A percentile compares a stretch with the other conserved stretches of the same genome.
Evolutionary conservation across 2,113 vertebrate genomes (phyloP).

Genomic region (Agapornis roseicollis): DNA sequence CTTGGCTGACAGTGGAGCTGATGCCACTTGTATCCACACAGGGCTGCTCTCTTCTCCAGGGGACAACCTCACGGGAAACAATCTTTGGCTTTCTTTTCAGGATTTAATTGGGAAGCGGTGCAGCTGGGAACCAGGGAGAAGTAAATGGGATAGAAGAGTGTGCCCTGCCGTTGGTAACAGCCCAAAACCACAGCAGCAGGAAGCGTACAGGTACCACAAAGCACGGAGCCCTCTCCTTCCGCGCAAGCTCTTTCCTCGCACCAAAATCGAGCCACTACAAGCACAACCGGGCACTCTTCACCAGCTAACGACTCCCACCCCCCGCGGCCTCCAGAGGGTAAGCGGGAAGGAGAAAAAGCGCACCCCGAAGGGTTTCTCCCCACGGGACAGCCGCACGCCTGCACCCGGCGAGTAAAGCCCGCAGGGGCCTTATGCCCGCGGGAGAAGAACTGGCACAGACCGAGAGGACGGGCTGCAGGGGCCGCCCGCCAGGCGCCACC

Average conservation of each 20-base stretch:
- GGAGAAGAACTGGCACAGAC: too few species aligned
- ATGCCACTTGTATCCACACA: rapidly evolving
- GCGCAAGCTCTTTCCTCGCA: background rate
- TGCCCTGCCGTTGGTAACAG: rapidly evolving
- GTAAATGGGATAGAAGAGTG: background rate
- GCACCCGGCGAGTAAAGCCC: too few species aligned
- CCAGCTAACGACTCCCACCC: too few species aligned
- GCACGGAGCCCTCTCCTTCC: background rate
- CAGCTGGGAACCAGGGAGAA: background rate
- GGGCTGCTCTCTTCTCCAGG: background rate
- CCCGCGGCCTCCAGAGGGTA: background rate
- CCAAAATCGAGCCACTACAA: background rate
- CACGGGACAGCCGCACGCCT: too few species aligned
- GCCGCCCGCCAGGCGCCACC: too few species aligned
- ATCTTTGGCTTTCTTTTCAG: background rate
- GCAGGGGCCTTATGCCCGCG: too few species aligned
- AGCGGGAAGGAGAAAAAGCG: too few species aligned
- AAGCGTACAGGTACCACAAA: background rate
- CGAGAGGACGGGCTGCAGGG: too few species aligned
- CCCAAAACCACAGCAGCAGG: background rate
- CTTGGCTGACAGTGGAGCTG: background rate
- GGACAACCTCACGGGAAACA: background rate
- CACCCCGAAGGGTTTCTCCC: too few species aligned
- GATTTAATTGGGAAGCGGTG: background rate
- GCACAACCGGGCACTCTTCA: background rate